Evolutionary conservation across 2,888 invertebrate genomes (phyloP), one percentile per base, ranked within the genome.

Genomic region (Pollenia labialis): DNA sequence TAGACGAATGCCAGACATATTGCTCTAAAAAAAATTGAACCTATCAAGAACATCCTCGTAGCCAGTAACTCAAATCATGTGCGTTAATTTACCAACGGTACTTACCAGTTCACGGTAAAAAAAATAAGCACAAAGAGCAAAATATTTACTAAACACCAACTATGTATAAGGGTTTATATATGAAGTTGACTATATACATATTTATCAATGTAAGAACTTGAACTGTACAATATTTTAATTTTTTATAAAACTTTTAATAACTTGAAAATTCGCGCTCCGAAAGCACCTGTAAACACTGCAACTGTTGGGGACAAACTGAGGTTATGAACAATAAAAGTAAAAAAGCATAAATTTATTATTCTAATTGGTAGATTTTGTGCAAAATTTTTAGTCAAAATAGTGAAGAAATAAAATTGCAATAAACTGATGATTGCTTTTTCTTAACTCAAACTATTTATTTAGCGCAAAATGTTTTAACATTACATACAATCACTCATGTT

Each of bases 291-390:
- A 14, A 11, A 50, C 50, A 50, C 1, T 50, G 14, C 50, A 11
- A 50, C 50, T 50, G 50, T 50, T 50, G 50, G 3, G 14, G 50
- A 50, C n/a, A 50, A 50, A 50, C 50, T 50, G 50, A 32, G 32
- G 50, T 75, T 23, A 50, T 8, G 14, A 54, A 54, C n/a, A 54
- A 18, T 58, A 23, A 62, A 62, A 62, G 40, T 32, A 69, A 14
- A 50, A 50, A 50, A 46, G 50, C 50, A 32, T 32, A 32, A 4
- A 32, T 32, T 32, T 32, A 32, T 32, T 32, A 32, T 32, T 32
- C 32, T 32, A 6, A 32, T 50, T 14, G 12, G 14, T 50, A 14
- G 50, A 50, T n/a, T n/a, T n/a, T n/a, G n/a, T n/a, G n/a, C n/a
- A n/a, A n/a, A n/a, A n/a, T n/a, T n/a, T n/a, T n/a, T n/a, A n/a